Evolutionary conservation across 2,888 invertebrate genomes (phyloP), one percentile per base, ranked within the genome.

Genomic region (Cosmia trapezina): DNA sequence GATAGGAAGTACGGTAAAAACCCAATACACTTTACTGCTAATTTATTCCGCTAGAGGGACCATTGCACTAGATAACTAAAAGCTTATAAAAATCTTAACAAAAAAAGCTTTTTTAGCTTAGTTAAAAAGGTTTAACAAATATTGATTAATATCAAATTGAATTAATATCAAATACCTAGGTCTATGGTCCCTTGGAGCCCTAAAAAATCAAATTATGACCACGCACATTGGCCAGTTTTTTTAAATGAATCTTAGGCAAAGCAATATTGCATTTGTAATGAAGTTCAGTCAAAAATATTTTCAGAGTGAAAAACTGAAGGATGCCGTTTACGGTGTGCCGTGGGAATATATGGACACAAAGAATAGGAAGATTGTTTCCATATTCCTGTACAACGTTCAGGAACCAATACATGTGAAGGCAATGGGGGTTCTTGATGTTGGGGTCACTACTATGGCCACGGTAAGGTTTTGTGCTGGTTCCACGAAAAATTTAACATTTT

Each of bases 341-440:
- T 92, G 92, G 91, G 84, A 92, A 47, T 83, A 69, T 65, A 91
- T 92, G 91, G 82, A 86, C 56, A 59, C 63, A 7, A 80, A 66
- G 0, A 91, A 89, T 54, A 86, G 83, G 43, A 84, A 72, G n/a
- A 76, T 80, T 0, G 76, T 91, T 0, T 59, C 70, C 0, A 83
- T 91, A 33, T 86, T 91, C 41, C 71, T 91, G 0, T 70, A 71
- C 17, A 85, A 86, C 8, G 86, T 88, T 0, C 90, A 90, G 60
- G 60, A 71, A 6, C 89, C 91, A 0, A 84, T 91, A 7, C 81
- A 83, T 0, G 80, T 92, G 0, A 89, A 87, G 19, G 90, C 90
- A 7, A 49, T 89, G 64, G 89, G 89, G 0, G 72, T 91, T 59
- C 70, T 84, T 0, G 67, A 80, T 22, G 83, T 92, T 5, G 91